Conservation (phyloP, 2,797 vertebrate species). For the Poeciliopsis turneri region DNA sequence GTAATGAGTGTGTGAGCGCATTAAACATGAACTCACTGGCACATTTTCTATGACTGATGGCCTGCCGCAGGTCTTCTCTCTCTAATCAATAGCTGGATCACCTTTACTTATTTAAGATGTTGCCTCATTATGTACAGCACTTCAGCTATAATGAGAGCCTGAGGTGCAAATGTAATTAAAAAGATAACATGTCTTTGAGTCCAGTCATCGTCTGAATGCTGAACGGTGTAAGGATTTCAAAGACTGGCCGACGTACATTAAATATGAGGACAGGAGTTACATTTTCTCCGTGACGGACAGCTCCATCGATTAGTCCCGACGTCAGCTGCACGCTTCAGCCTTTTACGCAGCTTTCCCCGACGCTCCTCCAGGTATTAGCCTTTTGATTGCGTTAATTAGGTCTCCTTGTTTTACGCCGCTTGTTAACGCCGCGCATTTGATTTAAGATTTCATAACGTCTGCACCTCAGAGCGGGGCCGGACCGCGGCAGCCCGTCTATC, state of each 20-base stretch:
- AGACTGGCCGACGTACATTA: slow-evolving; percentile 37
- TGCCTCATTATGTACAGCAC: slow-evolving; percentile 73
- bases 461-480: background rate
- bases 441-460: slow-evolving; percentile 57
- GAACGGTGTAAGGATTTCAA: slow-evolving; percentile 40
- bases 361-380: slow-evolving; percentile 24
- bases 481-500: too few relatives aligned
- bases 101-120: slow-evolving; percentile 77
- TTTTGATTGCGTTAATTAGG: slow-evolving; percentile 57
- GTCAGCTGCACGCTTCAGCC: slow-evolving; percentile 20
- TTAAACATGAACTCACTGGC: slow-evolving; percentile 53
- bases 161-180: slow-evolving; percentile 74
- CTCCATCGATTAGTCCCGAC: slow-evolving; percentile 55
- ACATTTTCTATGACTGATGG: slow-evolving; percentile 66
- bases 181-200: slow-evolving; percentile 69
- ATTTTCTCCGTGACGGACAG: slow-evolving; percentile 37
- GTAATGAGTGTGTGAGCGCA: slow-evolving; percentile 54
- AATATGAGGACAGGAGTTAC: slow-evolving; percentile 36
- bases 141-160: slow-evolving; percentile 67
- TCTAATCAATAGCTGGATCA: slow-evolving; percentile 74
- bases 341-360: slow-evolving; percentile 35
- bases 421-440: slow-evolving; percentile 33
- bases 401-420: slow-evolving; percentile 23
- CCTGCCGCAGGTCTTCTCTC: slow-evolving; percentile 53
- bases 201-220: slow-evolving; percentile 52